A percentile compares a stretch with the other conserved stretches of the same genome.
Evolutionary conservation across 2,113 vertebrate species (phyloP).

Genomic region (Pseudonaja textilis): DNA sequence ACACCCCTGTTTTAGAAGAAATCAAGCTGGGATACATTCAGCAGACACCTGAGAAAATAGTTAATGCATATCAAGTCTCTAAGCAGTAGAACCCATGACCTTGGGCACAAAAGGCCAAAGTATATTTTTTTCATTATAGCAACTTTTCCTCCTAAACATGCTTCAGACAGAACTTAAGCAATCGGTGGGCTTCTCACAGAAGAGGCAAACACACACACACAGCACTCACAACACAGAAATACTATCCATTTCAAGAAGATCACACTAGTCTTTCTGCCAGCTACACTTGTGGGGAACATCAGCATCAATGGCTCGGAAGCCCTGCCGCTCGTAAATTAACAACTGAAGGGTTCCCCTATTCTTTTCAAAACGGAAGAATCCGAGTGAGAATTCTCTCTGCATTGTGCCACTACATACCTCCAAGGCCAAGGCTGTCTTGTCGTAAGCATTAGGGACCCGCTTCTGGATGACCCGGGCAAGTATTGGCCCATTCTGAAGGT

Average conservation of each 20-base stretch:
- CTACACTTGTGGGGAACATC: background rate
- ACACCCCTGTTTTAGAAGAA: background rate
- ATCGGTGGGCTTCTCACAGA: background rate
- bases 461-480: conserved; percentile 98
- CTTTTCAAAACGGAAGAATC: conserved; percentile 8
- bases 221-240: background rate
- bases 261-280: background rate
- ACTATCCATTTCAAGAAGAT: background rate
- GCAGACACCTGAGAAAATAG: background rate
- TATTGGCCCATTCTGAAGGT: conserved; percentile 98
- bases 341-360: background rate
- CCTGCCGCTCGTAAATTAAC: background rate
- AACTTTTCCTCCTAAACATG: background rate
- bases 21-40: background rate
- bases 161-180: background rate
- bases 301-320: background rate
- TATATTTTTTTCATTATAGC: too few species aligned
- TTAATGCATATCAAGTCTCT: background rate
- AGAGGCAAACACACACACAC: background rate
- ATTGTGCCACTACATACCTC: conserved; percentile 86
- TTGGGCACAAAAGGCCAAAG: too few species aligned
- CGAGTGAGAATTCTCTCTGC: conserved; percentile 75
- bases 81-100: background rate
- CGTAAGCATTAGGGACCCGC: conserved; percentile 99
- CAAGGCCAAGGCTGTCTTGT: conserved; percentile 99